Percentiles rank a stretch among this genome's conserved stretches.
Conservation (phyloP, 2,888 invertebrate genomes). For the Entomobrya proxima region DNA sequence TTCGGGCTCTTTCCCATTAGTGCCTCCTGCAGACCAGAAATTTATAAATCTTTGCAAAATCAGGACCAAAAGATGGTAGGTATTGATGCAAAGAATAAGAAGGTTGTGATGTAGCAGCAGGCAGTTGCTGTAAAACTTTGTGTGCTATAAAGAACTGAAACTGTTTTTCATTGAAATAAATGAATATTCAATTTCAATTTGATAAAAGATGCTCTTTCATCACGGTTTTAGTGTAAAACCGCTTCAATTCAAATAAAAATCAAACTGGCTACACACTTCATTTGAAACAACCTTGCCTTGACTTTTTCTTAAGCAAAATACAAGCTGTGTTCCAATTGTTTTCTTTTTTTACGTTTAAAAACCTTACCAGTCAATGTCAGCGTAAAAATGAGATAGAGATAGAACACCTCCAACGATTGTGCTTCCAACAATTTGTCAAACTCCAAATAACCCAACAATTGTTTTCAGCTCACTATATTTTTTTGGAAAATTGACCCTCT, state of each 20-base stretch:
- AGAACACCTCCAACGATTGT: background rate
- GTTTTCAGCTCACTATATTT: background rate
- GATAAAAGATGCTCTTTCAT: too few relatives aligned
- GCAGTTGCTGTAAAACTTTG: too few relatives aligned
- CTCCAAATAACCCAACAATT: background rate
- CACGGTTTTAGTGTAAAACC: background rate
- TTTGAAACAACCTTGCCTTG: constrained; percentile 21
- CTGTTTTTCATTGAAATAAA: too few relatives aligned
- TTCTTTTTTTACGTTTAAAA: background rate
- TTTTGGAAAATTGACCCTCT: background rate
- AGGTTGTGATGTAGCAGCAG: too few relatives aligned
- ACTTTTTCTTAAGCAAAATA: constrained; percentile 30
- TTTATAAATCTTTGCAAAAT: background rate
- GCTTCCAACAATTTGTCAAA: background rate
- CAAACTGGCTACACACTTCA: background rate
- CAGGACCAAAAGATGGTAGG: too few relatives aligned
- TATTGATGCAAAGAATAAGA: too few relatives aligned
- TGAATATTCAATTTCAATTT: too few relatives aligned
- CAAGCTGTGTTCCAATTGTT: constrained; percentile 14
- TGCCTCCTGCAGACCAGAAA: constrained; percentile 42
- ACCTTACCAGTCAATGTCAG: constrained; percentile 4
- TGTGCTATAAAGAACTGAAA: too few relatives aligned
- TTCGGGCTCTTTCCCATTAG: constrained; percentile 22
- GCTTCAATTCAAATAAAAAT: background rate
- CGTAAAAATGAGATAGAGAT: background rate